Evolutionary conservation across 2,888 invertebrate genomes (phyloP), one percentile per base, ranked within the genome.

Genomic region (Nomada goodeniana): DNA sequence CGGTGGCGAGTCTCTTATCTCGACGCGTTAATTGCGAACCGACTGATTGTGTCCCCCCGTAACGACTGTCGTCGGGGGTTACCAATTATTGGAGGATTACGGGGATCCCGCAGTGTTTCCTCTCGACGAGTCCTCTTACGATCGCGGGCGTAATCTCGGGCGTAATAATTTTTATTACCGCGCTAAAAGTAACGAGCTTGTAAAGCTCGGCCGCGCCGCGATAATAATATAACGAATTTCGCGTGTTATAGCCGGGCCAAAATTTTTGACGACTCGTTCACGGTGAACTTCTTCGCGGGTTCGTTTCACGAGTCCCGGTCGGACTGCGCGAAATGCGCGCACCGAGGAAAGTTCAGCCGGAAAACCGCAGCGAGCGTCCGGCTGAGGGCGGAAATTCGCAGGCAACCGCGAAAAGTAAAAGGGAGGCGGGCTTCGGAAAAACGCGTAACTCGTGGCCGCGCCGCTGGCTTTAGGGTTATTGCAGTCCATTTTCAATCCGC

Each of bases 401-500:
- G 50, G 20, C 71, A n/a, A 74, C 67, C 78, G 70, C 68, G 75
- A 77, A 81, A 75, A 76, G 84, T 81, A 81, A 81, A 61, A 73
- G 68, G 50, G 55, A 15, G 23, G 20, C 20, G 59, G 26, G 59
- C 57, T 77, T 83, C 67, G 72, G 79, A 86, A 85, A 80, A 87
- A 76, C 79, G 79, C 82, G 80, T 84, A 87, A 80, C 81, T 69
- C 76, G 76, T 63, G 55, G 36, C 47, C 20, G 63, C 53, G 52
- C 18, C 20, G 60, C 42, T 26, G 74, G 75, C 80, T 88, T 88
- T 82, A 87, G 80, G 84, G 76, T 88, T 86, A 86, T 88, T 83
- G 80, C 88, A 78, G 85, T 80, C 80, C 83, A 80, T 86, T 87
- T 88, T 88, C 87, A 83, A 88, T 88, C 76, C 88, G 67, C 74